phyloP scores from a whole-genome alignment of 2,113 vertebrate species.

The Otolemur garnettii region DNA sequence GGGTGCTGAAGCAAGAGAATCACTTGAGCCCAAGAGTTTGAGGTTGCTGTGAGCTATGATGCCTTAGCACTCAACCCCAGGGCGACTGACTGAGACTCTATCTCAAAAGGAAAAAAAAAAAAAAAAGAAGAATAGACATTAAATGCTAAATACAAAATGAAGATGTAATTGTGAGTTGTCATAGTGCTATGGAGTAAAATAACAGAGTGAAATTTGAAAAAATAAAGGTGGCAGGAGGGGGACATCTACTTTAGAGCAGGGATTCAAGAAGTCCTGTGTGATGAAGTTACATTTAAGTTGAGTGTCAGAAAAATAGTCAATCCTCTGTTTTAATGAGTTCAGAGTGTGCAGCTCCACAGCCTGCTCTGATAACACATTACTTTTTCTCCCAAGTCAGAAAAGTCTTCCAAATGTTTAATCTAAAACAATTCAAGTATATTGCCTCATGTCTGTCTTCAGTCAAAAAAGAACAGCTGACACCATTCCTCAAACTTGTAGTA shows the following conservation, averaged over 20 bases:
- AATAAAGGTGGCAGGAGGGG: no score
- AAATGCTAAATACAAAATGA: background rate
- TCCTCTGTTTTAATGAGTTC: background rate
- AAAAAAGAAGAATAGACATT: background rate
- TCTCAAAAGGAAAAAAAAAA: no score
- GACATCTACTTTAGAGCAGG: background rate
- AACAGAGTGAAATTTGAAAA: background rate
- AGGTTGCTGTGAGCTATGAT: no score
- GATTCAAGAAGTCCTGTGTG: background rate
- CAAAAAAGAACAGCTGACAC: conserved; percentile 41
- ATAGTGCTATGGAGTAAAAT: background rate
- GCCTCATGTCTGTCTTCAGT: background rate
- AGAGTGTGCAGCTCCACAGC: background rate
- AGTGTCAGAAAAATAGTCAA: conserved; percentile 9
- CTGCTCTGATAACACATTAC: background rate
- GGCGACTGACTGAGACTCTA: no score
- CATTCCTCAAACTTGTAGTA: background rate
- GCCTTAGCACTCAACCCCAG: no score
- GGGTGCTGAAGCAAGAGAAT: no score
- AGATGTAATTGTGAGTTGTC: background rate
- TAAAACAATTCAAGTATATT: conserved; percentile 23
- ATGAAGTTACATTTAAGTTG: background rate
- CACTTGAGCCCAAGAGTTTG: no score
- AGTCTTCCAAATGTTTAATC: conserved; percentile 47
- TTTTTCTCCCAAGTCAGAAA: conserved; percentile 11